phyloP scores from a whole-genome alignment of 1,140 invertebrate species.

The Drosophila ananassae region DNA sequence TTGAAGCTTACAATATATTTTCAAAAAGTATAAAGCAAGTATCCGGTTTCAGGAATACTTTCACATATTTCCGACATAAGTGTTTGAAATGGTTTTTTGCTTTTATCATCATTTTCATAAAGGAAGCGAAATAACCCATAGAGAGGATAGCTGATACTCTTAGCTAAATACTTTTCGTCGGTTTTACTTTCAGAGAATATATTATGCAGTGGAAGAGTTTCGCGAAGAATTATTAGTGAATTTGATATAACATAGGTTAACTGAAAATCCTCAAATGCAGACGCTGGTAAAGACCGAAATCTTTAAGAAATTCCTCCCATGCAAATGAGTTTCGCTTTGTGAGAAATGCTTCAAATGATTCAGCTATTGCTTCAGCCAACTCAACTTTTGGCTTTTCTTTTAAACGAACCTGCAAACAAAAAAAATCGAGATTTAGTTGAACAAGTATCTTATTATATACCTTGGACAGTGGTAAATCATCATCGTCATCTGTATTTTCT shows the following conservation, averaged over 20 bases:
- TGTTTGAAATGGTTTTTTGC: constrained; percentile 89
- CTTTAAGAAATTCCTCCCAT: constrained; percentile 79
- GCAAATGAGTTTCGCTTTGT: constrained; percentile 75
- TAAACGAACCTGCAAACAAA: constrained; percentile 69
- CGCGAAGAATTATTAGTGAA: constrained; percentile 73
- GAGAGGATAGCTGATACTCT: constrained; percentile 91
- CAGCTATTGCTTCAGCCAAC: constrained; percentile 69
- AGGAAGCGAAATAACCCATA: constrained; percentile 92
- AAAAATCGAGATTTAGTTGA: background rate
- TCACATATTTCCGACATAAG: constrained; percentile 88
- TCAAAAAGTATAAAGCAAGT: constrained; percentile 94
- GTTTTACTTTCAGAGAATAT: constrained; percentile 84
- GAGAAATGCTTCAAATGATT: constrained; percentile 80
- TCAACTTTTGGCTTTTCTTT: constrained; percentile 85
- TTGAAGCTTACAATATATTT: constrained; percentile 88
- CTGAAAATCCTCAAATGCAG: constrained; percentile 75
- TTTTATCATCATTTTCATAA: constrained; percentile 90
- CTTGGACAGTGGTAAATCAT: constrained; percentile 92
- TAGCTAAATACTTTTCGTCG: constrained; percentile 86
- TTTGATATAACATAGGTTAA: constrained; percentile 81
- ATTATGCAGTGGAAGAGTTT: constrained; percentile 74
- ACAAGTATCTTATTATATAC: constrained; percentile 79
- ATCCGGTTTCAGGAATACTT: constrained; percentile 90
- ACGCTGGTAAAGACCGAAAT: constrained; percentile 72
- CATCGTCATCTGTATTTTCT: constrained; percentile 92